These are phyloP conservation scores for Pollenia griseotomentosa DNA, from an alignment of 2,888 invertebrate genomes.

Conservation along the genomic window DNA sequence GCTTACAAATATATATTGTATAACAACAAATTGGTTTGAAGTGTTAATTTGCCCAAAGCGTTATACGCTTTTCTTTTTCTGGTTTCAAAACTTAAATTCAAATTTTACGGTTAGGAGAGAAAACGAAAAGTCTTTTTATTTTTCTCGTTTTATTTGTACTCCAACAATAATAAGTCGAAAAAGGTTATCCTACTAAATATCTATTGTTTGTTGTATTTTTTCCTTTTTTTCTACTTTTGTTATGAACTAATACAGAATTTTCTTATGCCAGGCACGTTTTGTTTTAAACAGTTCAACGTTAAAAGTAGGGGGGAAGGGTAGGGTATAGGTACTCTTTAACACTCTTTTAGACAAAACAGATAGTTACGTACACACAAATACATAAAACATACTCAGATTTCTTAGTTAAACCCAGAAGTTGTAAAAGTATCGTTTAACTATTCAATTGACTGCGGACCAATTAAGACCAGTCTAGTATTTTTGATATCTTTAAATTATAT, in stretches of 20 bases:
- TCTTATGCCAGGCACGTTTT: slow-evolving; percentile 69
- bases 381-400: neutral
- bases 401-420: too few species aligned
- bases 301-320: slow-evolving; percentile 46
- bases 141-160: slow-evolving; percentile 4
- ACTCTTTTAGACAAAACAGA: neutral
- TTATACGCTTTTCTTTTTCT: slow-evolving; percentile 31
- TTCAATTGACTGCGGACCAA: too few species aligned
- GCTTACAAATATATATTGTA: slow-evolving; percentile 36
- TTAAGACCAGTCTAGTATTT: too few species aligned
- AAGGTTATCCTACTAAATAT: slow-evolving; percentile 31
- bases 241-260: slow-evolving; percentile 40
- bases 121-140: slow-evolving; percentile 20
- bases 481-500: too few species aligned
- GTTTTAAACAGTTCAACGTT: slow-evolving; percentile 60
- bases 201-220: slow-evolving; percentile 38
- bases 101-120: neutral
- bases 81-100: slow-evolving; percentile 28
- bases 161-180: slow-evolving; percentile 15
- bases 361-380: neutral
- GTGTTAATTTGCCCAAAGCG: slow-evolving; percentile 67
- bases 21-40: slow-evolving; percentile 61
- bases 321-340: slow-evolving; percentile 2
- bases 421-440: too few species aligned
- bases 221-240: slow-evolving; percentile 1